These are phyloP conservation scores for Gryllus longicercus DNA, from an alignment of 2,888 invertebrate species.

Conservation along the genomic window DNA sequence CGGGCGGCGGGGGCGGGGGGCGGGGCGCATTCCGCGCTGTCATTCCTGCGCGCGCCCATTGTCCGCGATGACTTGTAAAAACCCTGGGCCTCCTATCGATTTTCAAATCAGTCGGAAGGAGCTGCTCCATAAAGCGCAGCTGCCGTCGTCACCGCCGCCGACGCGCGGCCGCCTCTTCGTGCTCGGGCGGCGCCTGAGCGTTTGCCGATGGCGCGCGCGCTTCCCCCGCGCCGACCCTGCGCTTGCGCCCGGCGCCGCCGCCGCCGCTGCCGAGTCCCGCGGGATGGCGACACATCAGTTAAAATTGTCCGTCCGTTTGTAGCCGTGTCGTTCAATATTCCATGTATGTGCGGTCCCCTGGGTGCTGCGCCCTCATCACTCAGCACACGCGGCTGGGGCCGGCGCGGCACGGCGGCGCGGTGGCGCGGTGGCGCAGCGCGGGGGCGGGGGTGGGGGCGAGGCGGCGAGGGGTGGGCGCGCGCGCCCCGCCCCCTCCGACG, in stretches of 20 bases:
- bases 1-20: not conserved
- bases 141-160: not conserved
- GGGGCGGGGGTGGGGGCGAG: no score
- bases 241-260: not conserved
- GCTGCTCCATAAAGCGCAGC: slow-evolving; percentile 11
- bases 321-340: slow-evolving; percentile 27
- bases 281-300: slow-evolving; percentile 31
- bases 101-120: slow-evolving; percentile 17
- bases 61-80: slow-evolving; percentile 18
- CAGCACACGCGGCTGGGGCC: slow-evolving; percentile 19
- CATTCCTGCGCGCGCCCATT: slow-evolving; percentile 20
- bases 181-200: not conserved
- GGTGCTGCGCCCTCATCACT: slow-evolving; percentile 21
- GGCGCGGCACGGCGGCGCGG: not conserved
- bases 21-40: not conserved
- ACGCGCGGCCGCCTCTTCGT: not conserved
- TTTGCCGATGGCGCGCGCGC: not conserved
- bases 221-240: not conserved
- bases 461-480: not conserved
- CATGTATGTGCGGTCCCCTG: slow-evolving; percentile 23
- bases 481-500: not conserved
- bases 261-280: not conserved
- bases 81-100: not conserved
- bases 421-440: not conserved
- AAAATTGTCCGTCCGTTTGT: slow-evolving; percentile 33